Evolutionary conservation across 2,888 invertebrate genomes (phyloP).

Genomic region (Bellardia bayeri): DNA sequence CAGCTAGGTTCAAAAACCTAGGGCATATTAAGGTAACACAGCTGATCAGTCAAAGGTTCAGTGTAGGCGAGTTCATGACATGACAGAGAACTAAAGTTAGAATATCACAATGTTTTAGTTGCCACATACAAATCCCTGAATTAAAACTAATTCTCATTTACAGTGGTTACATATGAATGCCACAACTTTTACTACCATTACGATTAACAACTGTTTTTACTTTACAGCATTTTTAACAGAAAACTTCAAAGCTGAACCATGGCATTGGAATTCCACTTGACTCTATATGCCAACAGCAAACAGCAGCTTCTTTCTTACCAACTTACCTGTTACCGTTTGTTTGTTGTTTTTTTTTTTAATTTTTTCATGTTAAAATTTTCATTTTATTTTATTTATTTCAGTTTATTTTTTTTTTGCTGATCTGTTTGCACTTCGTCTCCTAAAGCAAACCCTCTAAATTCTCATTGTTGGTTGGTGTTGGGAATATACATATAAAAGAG

Average conservation of each 20-base stretch:
- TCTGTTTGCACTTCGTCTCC: conserved; percentile 45
- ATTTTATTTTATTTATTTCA: conserved; percentile 30
- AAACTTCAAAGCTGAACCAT: conserved; percentile 70
- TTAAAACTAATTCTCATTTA: too few relatives aligned
- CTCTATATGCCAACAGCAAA: conserved; percentile 55
- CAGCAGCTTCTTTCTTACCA: conserved; percentile 58
- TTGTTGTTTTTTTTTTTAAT: conserved; percentile 8
- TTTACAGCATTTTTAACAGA: too few relatives aligned
- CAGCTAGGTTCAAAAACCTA: too few relatives aligned
- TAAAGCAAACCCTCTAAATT: conserved; percentile 38
- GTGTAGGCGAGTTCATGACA: too few relatives aligned
- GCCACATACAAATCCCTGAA: too few relatives aligned
- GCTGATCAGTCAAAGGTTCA: too few relatives aligned
- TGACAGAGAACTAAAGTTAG: neutral
- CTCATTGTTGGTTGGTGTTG: conserved; percentile 21
- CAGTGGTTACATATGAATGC: neutral
- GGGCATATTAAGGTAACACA: too few relatives aligned
- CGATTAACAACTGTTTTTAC: too few relatives aligned
- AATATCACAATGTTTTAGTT: too few relatives aligned
- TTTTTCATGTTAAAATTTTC: conserved; percentile 45
- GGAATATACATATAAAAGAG: neutral
- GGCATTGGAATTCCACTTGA: conserved; percentile 81
- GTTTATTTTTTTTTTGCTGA: conserved; percentile 54
- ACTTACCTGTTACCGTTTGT: conserved; percentile 5
- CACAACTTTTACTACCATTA: neutral